These are phyloP conservation scores for Nibea albiflora DNA, from an alignment of 2,113 vertebrate genomes.

Conservation along the genomic window DNA sequence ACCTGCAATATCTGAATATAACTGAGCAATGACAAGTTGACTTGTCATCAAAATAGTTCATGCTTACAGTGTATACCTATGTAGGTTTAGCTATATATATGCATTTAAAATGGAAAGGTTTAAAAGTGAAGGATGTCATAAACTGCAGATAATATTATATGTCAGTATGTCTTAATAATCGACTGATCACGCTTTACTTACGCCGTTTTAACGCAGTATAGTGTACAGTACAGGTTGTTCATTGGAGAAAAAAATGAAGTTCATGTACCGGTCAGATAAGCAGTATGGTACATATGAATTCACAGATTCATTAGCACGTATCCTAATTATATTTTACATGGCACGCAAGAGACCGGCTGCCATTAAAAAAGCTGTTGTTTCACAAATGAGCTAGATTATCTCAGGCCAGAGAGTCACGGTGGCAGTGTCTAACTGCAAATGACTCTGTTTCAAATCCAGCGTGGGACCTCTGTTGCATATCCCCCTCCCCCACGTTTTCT, in stretches of 20 bases:
- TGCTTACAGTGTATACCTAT: too few species aligned
- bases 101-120: not conserved
- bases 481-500: not conserved
- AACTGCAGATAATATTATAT: not conserved
- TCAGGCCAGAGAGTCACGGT: not conserved
- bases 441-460: not conserved
- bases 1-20: not conserved
- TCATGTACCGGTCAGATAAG: too few species aligned
- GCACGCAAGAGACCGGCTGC: too few species aligned
- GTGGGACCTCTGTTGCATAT: not conserved
- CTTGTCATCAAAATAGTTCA: not conserved
- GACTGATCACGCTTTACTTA: not conserved
- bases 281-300: too few species aligned
- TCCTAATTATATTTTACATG: too few species aligned
- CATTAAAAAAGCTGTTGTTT: too few species aligned
- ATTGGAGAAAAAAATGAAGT: too few species aligned
- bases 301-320: too few species aligned
- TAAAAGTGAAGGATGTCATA: not conserved
- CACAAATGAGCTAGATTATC: too few species aligned
- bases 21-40: not conserved
- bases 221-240: not conserved
- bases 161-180: not conserved
- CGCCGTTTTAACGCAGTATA: not conserved
- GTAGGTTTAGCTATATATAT: not conserved
- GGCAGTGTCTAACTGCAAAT: not conserved